phyloP scores from a whole-genome alignment of 2,797 vertebrate genomes.

The Moxostoma hubbsi region DNA sequence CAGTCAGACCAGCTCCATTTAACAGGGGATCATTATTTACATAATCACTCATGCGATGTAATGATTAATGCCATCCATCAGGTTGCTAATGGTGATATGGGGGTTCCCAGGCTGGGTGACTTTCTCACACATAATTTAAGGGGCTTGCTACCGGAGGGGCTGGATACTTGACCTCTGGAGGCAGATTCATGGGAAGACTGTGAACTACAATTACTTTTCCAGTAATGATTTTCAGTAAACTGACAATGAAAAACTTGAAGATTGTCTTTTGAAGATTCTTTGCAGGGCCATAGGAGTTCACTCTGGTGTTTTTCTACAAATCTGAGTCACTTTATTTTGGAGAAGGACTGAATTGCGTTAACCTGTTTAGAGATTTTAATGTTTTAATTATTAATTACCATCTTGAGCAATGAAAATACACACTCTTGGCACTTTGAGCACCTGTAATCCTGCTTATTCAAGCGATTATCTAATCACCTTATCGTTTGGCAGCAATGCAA shows the following conservation, averaged over 20 bases:
- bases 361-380: background rate
- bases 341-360: background rate
- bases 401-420: background rate
- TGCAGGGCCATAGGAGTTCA: background rate
- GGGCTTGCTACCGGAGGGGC: conserved; percentile 14
- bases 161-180: conserved; percentile 25
- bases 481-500: too few relatives aligned
- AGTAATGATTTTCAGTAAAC: background rate
- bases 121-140: background rate
- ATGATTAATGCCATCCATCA: conserved; percentile 44
- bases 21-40: background rate
- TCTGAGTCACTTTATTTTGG: background rate
- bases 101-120: conserved; percentile 26
- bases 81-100: background rate
- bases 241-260: conserved; percentile 12
- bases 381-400: background rate
- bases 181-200: conserved; percentile 11
- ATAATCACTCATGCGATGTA: conserved; percentile 34
- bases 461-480: too few relatives aligned
- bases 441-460: too few relatives aligned
- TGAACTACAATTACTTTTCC: background rate
- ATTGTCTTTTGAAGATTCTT: background rate
- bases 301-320: background rate
- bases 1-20: conserved; percentile 15
- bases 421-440: background rate